These are phyloP conservation scores for Hafferia zeledoni DNA, from an alignment of 2,797 vertebrate species.

Conservation along the genomic window DNA sequence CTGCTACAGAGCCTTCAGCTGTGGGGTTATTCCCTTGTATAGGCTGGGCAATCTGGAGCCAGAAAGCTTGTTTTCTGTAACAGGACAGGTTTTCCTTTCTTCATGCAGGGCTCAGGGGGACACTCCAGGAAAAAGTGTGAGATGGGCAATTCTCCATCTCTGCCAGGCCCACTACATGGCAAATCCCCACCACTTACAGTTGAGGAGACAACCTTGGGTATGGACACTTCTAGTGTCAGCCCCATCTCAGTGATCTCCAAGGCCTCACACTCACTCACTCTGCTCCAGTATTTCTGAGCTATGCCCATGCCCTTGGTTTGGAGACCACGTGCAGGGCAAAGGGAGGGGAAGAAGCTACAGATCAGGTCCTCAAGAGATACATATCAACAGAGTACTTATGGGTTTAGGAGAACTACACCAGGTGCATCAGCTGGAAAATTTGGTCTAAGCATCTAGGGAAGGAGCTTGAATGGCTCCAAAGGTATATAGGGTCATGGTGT, in stretches of 20 bases:
- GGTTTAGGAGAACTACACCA: background rate
- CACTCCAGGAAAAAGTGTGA: background rate
- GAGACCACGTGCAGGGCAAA: background rate
- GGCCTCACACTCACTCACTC: background rate
- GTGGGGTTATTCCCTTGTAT: background rate
- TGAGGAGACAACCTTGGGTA: background rate
- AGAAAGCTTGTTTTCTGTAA: background rate
- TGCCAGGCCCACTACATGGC: background rate
- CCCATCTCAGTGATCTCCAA: background rate
- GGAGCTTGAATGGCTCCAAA: background rate
- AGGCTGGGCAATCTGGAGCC: background rate
- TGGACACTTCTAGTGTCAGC: background rate
- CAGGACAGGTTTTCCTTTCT: background rate
- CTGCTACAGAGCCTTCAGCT: background rate
- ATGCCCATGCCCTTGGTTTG: background rate
- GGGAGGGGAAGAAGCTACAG: background rate
- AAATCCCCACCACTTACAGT: background rate
- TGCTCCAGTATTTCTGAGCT: background rate
- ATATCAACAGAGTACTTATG: background rate
- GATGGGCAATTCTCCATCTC: background rate
- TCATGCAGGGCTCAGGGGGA: background rate
- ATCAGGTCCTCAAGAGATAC: background rate
- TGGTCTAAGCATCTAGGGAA: background rate
- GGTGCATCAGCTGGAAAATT: background rate
- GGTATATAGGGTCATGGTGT: background rate